These are phyloP conservation scores for Arvicanthis niloticus DNA, from an alignment of 2,113 vertebrate species.

Conservation along the genomic window DNA sequence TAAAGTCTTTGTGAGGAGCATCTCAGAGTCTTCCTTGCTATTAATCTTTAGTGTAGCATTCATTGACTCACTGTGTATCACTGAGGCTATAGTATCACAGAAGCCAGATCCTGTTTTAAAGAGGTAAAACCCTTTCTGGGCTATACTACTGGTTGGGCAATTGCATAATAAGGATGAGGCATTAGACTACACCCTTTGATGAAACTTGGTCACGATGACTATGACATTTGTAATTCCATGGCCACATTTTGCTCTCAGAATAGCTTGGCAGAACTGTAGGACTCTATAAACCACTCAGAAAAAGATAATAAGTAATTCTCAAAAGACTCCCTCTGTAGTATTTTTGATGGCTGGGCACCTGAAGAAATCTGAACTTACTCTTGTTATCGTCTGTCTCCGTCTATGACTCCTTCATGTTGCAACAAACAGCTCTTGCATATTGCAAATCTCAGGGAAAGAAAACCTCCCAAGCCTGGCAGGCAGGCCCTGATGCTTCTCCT, in stretches of 20 bases:
- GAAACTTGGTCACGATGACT: conserved; percentile 57
- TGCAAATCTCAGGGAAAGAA: neutral
- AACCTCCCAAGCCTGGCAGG: conserved; percentile 21
- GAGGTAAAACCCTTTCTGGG: conserved; percentile 27
- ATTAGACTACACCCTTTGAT: conserved; percentile 39
- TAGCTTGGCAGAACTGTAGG: conserved; percentile 43
- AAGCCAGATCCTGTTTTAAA: conserved; percentile 9
- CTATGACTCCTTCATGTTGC: neutral
- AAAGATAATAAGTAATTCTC: conserved; percentile 58
- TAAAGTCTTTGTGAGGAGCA: neutral
- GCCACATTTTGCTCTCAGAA: conserved; percentile 54
- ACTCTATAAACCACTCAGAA: conserved; percentile 58
- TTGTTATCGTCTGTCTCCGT: neutral
- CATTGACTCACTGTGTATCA: neutral
- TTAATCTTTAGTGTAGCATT: neutral
- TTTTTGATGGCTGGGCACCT: neutral
- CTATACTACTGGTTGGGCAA: conserved; percentile 20
- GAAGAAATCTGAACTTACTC: neutral
- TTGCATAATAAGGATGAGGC: conserved; percentile 43
- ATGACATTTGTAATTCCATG: conserved; percentile 14
- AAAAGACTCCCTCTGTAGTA: neutral
- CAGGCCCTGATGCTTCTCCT: neutral
- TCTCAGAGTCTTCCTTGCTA: neutral
- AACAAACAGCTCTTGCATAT: neutral
- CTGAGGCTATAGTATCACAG: neutral